These are phyloP conservation scores for Macrotis lagotis DNA, from an alignment of 2,113 vertebrate genomes.

Conservation along the genomic window DNA sequence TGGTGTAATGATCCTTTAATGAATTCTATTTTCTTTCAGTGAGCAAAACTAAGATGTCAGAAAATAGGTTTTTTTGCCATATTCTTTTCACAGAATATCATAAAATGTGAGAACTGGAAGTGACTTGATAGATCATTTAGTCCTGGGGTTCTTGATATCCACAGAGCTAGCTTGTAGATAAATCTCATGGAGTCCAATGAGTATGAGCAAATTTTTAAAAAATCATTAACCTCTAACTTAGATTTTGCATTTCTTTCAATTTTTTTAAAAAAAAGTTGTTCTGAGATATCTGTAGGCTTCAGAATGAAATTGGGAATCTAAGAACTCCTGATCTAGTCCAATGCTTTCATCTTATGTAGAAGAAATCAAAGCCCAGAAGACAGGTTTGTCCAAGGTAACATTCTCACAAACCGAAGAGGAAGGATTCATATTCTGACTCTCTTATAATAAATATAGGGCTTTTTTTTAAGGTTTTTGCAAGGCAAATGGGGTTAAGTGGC, in stretches of 20 bases:
- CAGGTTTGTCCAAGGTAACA: too few species aligned
- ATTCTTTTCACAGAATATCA: not conserved
- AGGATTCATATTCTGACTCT: too few species aligned
- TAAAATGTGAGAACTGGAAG: not conserved
- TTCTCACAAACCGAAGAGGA: too few species aligned
- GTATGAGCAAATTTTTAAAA: not conserved
- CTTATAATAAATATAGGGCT: too few species aligned
- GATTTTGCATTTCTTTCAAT: not conserved
- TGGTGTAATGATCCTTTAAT: not conserved
- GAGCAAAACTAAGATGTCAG: not conserved
- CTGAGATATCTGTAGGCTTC: not conserved
- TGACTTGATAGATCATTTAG: not conserved
- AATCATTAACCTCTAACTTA: not conserved
- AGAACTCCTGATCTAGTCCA: too few species aligned
- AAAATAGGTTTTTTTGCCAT: not conserved
- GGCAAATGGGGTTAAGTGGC: too few species aligned
- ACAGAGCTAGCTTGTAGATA: not conserved
- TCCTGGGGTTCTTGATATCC: not conserved
- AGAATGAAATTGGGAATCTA: not conserved
- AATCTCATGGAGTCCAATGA: not conserved
- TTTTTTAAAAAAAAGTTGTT: not conserved
- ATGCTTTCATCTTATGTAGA: too few species aligned
- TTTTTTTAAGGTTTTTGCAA: too few species aligned
- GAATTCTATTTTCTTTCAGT: not conserved
- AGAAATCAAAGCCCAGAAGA: too few species aligned